Evolutionary conservation across 2,797 vertebrate genomes (phyloP), one percentile per base, ranked within the genome.

Genomic region (Pampus argenteus): DNA sequence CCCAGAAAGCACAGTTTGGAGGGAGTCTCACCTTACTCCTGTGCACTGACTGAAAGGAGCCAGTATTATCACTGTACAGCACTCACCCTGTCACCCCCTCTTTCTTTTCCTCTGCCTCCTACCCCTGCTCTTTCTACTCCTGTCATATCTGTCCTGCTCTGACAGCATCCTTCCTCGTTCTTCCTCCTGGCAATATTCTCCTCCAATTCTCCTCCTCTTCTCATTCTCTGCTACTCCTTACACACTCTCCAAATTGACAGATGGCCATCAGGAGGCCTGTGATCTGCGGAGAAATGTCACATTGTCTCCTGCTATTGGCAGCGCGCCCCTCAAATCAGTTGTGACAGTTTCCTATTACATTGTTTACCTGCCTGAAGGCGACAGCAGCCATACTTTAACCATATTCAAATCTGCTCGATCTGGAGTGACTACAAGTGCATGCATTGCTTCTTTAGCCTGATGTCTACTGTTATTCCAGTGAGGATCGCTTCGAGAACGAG

Each of bases 1-100:
- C 93, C 93, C 92, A 93, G 92, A 94, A 93, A 92, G 85, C 92
- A 93, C 90, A 92, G 90, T 92, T 92, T 91, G 88, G 80, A 85
- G 73, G 66, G 74, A 85, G 88, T 91, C 84, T 94, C 93, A 90
- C 85, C 90, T 93, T 94, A 91, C 92, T 67, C 57, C 40, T 66
- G 67, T 78, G 61, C 83, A 66, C 79, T 29, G 86, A 54, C 89
- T 90, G 89, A 94, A 93, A 92, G 90, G 81, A 88, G 81, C 71
- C 86, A 87, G 82, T 93, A 93, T 93, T 92, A 92, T 92, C 91
- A 92, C 84, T 74, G 86, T 73, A 63, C 85, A 81, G 76, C 61
- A 31, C 81, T 85, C 76, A 70, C 83, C 82, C 78, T 71, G 57
- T 87, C 86, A 82, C 86, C 87, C 84, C 79, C 74, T 82, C 63